Conservation (phyloP, 2,113 vertebrate genomes). For the Cyanistes caeruleus region DNA sequence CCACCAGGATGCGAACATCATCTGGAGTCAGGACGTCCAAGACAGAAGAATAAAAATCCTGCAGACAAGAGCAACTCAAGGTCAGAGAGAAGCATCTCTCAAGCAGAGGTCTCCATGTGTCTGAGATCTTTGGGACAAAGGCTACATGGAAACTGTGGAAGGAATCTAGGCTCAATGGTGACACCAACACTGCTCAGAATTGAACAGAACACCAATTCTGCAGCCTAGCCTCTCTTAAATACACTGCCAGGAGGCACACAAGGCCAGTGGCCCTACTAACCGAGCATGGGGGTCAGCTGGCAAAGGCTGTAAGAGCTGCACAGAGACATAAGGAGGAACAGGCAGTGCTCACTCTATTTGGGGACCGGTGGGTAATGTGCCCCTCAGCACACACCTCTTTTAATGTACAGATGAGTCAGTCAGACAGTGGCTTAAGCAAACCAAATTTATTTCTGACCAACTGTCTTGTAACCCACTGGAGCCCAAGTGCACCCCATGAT, state of each 20-base stretch:
- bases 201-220: neutral
- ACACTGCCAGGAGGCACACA: neutral
- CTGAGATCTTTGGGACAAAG: neutral
- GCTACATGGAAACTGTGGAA: neutral
- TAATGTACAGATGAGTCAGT: neutral
- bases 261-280: neutral
- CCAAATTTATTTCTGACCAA: neutral
- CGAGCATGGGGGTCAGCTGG: rapidly evolving
- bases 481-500: neutral
- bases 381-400: neutral
- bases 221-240: neutral
- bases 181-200: neutral
- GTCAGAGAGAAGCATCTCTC: neutral
- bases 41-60: constrained; percentile 86
- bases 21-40: constrained; percentile 90
- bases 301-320: neutral
- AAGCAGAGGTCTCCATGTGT: neutral
- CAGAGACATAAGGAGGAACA: neutral
- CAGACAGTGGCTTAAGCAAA: neutral
- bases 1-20: constrained; percentile 87
- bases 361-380: neutral
- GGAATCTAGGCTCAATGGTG: neutral
- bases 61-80: neutral
- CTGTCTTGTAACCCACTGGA: neutral
- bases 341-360: neutral